Evolutionary conservation across 2,888 invertebrate genomes (phyloP).

Genomic region (Cheilosia pagana): DNA sequence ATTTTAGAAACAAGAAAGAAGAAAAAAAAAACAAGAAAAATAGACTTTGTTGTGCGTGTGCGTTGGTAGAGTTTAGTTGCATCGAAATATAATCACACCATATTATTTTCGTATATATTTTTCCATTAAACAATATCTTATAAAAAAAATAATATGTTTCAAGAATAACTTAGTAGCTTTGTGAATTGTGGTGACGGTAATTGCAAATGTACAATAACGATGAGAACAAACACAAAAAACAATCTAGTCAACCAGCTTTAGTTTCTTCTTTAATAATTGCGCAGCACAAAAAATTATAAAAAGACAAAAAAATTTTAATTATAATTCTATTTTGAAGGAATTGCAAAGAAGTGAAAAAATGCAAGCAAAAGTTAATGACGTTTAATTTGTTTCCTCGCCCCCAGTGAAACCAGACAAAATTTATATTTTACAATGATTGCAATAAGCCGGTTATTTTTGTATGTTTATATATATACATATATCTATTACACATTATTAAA

Average conservation of each 20-base stretch:
- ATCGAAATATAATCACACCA: constrained; percentile 34
- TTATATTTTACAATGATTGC: constrained; percentile 42
- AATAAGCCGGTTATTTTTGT: constrained; percentile 70
- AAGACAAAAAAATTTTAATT: constrained; percentile 39
- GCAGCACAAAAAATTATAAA: constrained; percentile 37
- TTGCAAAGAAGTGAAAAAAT: constrained; percentile 7
- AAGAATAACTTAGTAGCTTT: constrained; percentile 47
- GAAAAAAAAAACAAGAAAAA: constrained; percentile 25
- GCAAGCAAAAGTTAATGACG: constrained; percentile 10
- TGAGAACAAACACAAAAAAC: constrained; percentile 41
- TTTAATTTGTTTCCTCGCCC: constrained; percentile 35
- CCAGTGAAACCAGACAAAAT: constrained; percentile 69
- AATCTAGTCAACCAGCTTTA: constrained; percentile 72
- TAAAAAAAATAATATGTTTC: constrained; percentile 22
- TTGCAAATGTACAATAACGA: constrained; percentile 66
- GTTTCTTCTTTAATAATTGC: constrained; percentile 44
- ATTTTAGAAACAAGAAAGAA: constrained; percentile 33
- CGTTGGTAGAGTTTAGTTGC: constrained; percentile 66
- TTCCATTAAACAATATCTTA: constrained; percentile 42
- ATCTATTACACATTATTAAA: constrained; percentile 48
- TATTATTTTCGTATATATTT: constrained; percentile 61
- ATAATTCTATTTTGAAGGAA: constrained; percentile 43
- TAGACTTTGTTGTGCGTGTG: constrained; percentile 57
- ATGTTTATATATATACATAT: constrained; percentile 55
- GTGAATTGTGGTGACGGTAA: constrained; percentile 66